phyloP scores from a whole-genome alignment of 2,113 vertebrate species.

The Limanda limanda region DNA sequence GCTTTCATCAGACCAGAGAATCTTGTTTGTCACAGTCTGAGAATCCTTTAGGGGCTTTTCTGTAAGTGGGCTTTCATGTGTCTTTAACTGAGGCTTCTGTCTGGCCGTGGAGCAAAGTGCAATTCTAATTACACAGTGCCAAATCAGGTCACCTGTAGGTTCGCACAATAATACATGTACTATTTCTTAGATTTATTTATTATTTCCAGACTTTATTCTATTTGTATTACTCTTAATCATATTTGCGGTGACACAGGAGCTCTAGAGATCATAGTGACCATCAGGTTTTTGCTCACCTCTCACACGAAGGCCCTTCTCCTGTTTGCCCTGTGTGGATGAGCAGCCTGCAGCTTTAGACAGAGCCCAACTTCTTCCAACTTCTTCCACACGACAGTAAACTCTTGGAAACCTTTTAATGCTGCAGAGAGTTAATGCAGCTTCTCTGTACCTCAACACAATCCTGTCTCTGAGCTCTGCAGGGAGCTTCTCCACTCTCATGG shows the following conservation, averaged over 20 bases:
- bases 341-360: background rate
- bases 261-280: no score
- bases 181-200: background rate
- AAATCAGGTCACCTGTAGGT: background rate
- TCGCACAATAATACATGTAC: background rate
- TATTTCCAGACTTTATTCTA: background rate
- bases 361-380: background rate
- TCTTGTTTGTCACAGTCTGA: slow-evolving; percentile 5
- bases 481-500: background rate
- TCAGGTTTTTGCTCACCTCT: background rate
- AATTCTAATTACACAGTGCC: background rate
- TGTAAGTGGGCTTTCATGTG: background rate
- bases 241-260: background rate
- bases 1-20: slow-evolving; percentile 17
- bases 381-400: background rate
- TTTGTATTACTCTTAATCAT: background rate
- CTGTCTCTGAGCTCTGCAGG: background rate
- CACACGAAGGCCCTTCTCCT: no score
- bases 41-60: background rate
- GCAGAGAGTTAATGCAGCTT: background rate
- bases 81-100: background rate
- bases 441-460: background rate
- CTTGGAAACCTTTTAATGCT: background rate
- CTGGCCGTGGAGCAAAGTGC: background rate
- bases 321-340: background rate